Conservation (phyloP, 2,888 invertebrate genomes). For the Rhingia rostrata region DNA sequence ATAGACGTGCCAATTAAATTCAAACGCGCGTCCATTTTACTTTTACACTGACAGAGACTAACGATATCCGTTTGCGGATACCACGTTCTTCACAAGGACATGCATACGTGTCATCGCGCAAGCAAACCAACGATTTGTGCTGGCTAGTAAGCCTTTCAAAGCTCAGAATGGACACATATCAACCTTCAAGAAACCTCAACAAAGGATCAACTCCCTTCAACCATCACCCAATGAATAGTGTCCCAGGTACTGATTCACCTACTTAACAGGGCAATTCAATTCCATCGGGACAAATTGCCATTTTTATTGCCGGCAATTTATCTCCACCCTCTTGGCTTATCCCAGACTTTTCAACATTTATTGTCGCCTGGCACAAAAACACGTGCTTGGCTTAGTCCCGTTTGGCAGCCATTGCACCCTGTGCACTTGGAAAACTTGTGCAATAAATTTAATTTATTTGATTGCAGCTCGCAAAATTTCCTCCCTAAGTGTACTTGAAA, state of each 20-base stretch:
- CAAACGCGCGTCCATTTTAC: no score
- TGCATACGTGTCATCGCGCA: no score
- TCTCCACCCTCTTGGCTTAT: conserved; percentile 60
- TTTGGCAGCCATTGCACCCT: conserved; percentile 27
- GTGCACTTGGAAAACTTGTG: conserved; percentile 54
- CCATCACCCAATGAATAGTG: background rate
- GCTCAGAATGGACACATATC: no score
- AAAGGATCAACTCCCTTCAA: background rate
- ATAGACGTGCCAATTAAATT: no score
- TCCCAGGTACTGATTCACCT: conserved; percentile 44
- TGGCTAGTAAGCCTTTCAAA: no score
- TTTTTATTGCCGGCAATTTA: conserved; percentile 71
- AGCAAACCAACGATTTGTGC: no score
- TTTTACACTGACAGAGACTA: no score
- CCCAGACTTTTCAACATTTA: conserved; percentile 66
- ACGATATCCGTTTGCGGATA: no score
- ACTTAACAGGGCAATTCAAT: conserved; percentile 60
- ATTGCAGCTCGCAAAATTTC: conserved; percentile 68
- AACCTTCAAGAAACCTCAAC: no score
- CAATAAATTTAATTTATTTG: conserved; percentile 72
- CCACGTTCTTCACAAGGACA: no score
- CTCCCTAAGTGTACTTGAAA: conserved; percentile 56
- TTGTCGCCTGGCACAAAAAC: conserved; percentile 60
- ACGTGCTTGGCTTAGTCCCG: conserved; percentile 40
- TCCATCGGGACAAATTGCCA: conserved; percentile 69